Evolutionary conservation across 1,140 invertebrate species (phyloP), one percentile per base, ranked within the genome.

Genomic region (Muscidifurax raptorellus): DNA sequence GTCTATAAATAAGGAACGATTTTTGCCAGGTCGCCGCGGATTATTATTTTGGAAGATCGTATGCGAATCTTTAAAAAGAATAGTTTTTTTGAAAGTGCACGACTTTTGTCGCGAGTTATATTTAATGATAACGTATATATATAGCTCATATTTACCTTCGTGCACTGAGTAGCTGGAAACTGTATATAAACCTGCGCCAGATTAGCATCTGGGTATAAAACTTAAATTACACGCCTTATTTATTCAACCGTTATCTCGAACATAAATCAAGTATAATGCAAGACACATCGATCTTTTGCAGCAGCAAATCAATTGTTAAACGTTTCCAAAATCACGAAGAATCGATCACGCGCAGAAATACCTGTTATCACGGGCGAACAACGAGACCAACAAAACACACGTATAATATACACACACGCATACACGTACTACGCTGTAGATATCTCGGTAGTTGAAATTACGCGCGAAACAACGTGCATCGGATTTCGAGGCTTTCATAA

Each of bases 401-500:
- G 15, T 69, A 18, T 27, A 30, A 18, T 40, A 47, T 25, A 81
- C 28, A 72, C 15, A n/a, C 5, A 36, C 36, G 10, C 36, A 36
- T 9, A 36, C 36, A 36, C 36, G 10, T 9, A 36, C 7, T 40
- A 6, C 7, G 36, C 47, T 18, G 47, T 18, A 22, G 47, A 52
- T n/a, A 59, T n/a, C 52, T 12, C 7, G 28, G 22, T 64, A 64
- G 71, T 81, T 52, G 30, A 59, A 82, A 64, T 59, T 64, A 36
- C 18, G 12, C 71, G 30, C 75, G 71, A 82, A 75, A 30, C 44
- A 82, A 76, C 67, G 67, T 67, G 28, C 28, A 44, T 13, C n/a
- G 67, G n/a, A 82, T 75, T 64, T 75, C 64, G 25, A 74, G 28
- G 15, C 27, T 82, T 64, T 82, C 22, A 25, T 75, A 59, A 82